Evolutionary conservation across 1,140 invertebrate genomes (phyloP).

Genomic region (Glossosoma conforme): DNA sequence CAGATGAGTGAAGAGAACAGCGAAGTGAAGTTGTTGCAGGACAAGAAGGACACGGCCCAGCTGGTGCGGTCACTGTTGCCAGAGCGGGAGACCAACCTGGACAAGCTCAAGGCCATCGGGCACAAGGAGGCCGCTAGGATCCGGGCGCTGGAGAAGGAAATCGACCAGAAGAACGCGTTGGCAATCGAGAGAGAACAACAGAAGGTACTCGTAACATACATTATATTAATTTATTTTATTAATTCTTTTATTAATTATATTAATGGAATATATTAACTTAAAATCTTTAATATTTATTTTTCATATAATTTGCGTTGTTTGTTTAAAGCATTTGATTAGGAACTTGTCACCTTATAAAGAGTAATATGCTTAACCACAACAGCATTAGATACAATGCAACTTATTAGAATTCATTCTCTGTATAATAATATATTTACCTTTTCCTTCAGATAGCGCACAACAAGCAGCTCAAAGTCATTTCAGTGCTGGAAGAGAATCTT

Average conservation of each 20-base stretch:
- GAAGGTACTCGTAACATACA: slow-evolving; percentile 53
- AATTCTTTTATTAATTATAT: too few species aligned
- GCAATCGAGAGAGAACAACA: slow-evolving; percentile 45
- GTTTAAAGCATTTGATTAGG: background rate
- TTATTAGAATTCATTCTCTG: background rate
- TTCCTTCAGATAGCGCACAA: slow-evolving; percentile 48
- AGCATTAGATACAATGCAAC: background rate
- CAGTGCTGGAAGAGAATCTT: slow-evolving; percentile 51
- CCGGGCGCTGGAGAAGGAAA: slow-evolving; percentile 15
- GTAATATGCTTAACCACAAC: background rate
- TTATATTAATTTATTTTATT: slow-evolving; percentile 43
- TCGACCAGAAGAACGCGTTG: slow-evolving; percentile 51
- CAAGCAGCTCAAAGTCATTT: slow-evolving; percentile 52
- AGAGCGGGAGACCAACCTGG: slow-evolving; percentile 13
- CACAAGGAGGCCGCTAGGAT: slow-evolving; percentile 17
- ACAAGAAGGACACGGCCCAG: slow-evolving; percentile 13
- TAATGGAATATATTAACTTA: background rate
- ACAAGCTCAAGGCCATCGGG: slow-evolving; percentile 20
- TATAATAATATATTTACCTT: slow-evolving; percentile 1
- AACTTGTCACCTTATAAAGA: background rate
- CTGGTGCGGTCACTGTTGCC: slow-evolving; percentile 12
- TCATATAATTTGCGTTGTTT: background rate
- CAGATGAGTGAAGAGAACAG: slow-evolving; percentile 3
- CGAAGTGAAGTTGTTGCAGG: slow-evolving; percentile 1
- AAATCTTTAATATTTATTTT: slow-evolving; percentile 2